Conservation (phyloP, 2,888 invertebrate species). For the Catocala nupta region DNA sequence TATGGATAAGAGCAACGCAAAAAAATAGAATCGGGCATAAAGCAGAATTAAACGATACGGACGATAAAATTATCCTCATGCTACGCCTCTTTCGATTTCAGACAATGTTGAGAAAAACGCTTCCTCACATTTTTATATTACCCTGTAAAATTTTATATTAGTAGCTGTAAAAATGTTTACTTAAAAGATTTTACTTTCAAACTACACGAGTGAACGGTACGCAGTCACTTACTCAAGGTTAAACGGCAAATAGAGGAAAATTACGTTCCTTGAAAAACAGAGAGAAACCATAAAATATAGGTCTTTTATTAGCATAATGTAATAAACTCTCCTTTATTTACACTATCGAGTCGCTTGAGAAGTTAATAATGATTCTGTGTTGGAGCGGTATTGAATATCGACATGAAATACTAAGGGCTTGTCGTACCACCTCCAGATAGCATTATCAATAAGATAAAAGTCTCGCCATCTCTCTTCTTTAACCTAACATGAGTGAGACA, state of each 20-base stretch:
- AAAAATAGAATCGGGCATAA: slow-evolving; percentile 10
- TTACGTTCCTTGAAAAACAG: slow-evolving; percentile 3
- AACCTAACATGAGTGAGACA: no score
- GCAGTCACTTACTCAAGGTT: slow-evolving; percentile 10
- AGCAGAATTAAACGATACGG: slow-evolving; percentile 11
- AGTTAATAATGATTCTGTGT: slow-evolving; percentile 32
- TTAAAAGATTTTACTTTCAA: slow-evolving; percentile 16
- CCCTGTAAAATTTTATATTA: slow-evolving; percentile 19
- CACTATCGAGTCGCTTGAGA: slow-evolving; percentile 33
- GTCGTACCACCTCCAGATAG: neutral
- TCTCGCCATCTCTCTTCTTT: no score
- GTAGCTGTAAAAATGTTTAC: slow-evolving; percentile 19
- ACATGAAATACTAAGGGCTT: slow-evolving; percentile 25
- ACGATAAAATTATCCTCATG: slow-evolving; percentile 23
- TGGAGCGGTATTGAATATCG: slow-evolving; percentile 37
- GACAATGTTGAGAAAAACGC: slow-evolving; percentile 16
- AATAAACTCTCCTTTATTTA: slow-evolving; percentile 43
- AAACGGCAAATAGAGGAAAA: slow-evolving; percentile 9
- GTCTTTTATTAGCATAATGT: slow-evolving; percentile 40
- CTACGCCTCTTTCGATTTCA: slow-evolving; percentile 16
- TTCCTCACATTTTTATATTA: slow-evolving; percentile 18
- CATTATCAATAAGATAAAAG: no score
- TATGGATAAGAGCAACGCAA: neutral
- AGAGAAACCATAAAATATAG: slow-evolving; percentile 33
- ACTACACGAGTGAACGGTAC: slow-evolving; percentile 6